These are phyloP conservation scores for Dione juno DNA, from an alignment of 2,888 invertebrate genomes.

Conservation along the genomic window DNA sequence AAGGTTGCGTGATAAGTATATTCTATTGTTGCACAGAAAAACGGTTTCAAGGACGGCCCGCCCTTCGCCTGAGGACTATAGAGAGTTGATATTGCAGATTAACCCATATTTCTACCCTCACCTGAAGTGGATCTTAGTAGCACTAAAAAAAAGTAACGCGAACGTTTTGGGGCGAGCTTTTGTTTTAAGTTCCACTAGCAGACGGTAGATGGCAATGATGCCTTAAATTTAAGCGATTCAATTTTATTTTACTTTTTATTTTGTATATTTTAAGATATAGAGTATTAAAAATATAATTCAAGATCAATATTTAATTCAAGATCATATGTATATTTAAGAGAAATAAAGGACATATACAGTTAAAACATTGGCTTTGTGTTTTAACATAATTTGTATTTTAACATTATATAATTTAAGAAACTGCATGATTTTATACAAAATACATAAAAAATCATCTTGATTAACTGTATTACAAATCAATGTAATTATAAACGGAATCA, in stretches of 20 bases:
- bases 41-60: constrained; percentile 65
- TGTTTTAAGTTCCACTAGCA: constrained; percentile 41
- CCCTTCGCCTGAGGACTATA: constrained; percentile 60
- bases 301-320: no score
- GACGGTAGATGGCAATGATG: constrained; percentile 54
- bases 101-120: constrained; percentile 51
- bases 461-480: constrained; percentile 7
- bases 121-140: constrained; percentile 39
- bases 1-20: constrained; percentile 24
- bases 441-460: background rate
- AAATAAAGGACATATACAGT: background rate
- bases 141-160: constrained; percentile 20
- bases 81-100: constrained; percentile 69
- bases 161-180: constrained; percentile 26
- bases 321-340: background rate
- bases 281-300: background rate
- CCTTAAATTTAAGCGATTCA: background rate
- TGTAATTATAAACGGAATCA: background rate
- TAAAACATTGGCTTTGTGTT: background rate
- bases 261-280: no score
- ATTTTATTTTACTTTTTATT: no score
- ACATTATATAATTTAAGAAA: background rate
- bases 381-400: background rate
- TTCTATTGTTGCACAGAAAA: constrained; percentile 70
- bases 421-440: background rate